phyloP scores from a whole-genome alignment of 2,888 invertebrate genomes.

The Tetramorium bicarinatum region DNA sequence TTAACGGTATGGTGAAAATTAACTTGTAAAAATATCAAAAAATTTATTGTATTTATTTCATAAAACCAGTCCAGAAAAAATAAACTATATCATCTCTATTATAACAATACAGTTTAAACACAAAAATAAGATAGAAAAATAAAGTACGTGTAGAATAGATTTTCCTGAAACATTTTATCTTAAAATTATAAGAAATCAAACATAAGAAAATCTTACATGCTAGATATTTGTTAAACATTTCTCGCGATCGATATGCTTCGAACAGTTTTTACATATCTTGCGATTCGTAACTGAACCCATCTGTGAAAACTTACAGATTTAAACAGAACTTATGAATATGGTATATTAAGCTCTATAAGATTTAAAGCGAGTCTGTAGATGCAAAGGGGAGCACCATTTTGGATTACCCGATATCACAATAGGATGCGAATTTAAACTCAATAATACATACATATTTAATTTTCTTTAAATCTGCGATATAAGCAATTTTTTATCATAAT shows the following conservation, averaged over 20 bases:
- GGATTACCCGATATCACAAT: conserved; percentile 2
- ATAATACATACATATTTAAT: background rate
- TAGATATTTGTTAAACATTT: conserved; percentile 8
- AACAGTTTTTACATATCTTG: conserved; percentile 2
- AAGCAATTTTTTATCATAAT: conserved; percentile 5
- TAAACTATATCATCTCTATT: conserved; percentile 72
- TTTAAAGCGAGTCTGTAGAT: conserved; percentile 9
- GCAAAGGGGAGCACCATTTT: conserved; percentile 6
- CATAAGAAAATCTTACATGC: conserved; percentile 26
- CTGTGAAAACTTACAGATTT: conserved; percentile 17
- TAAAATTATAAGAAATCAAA: conserved; percentile 42
- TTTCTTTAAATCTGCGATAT: background rate
- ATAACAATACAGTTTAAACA: conserved; percentile 68
- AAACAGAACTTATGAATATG: background rate
- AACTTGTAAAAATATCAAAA: conserved; percentile 38
- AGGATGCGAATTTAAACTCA: conserved; percentile 21
- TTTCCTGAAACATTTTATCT: conserved; percentile 34
- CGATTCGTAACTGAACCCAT: conserved; percentile 23
- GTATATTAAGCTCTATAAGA: conserved; percentile 5
- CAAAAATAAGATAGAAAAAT: conserved; percentile 61
- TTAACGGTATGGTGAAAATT: conserved; percentile 1
- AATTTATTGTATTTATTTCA: conserved; percentile 65
- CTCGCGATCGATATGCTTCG: conserved; percentile 19
- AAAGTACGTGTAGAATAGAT: conserved; percentile 42
- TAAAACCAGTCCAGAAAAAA: conserved; percentile 72